Base-by-base conservation (phyloP, 2,113 vertebrate genomes). In the Origma solitaria region DNA sequence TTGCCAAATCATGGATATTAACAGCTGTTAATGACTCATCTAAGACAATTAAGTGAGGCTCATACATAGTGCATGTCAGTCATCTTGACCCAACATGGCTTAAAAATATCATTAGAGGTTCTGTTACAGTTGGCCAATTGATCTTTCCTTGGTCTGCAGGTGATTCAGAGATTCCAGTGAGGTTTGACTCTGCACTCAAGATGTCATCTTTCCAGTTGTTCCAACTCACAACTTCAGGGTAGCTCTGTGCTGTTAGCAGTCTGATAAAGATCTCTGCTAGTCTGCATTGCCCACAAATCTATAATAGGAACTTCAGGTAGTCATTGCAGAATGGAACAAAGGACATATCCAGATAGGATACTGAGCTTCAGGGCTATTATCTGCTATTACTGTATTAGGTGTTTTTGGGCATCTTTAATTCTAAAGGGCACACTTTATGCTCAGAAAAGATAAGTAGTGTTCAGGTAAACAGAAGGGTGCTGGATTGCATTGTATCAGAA, bases 1-100 rank as follows among this genome's bases (percentile, higher is more conserved):
- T 40, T 89, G 60, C 22, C 30, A 70, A 15, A 20, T 53, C 20
- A 53, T 42, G 33, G 17, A 5, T 81, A 15, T 24, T 80, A 42
- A 44, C n/a, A 69, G 40, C 49, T 82, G n/a, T 10, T 72, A 56
- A 50, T 57, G 45, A 37, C 31, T 86, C 4, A 1, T 33, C 60
- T 83, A 0, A 47, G 45, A 77, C 27, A 54, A 24, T 86, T 62
- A 68, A 25, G 18, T 13, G 58, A 56, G 33, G 30, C 15, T 56
- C 7, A 2, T 9, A 28, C 0, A 0, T 51, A 33, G 31, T 2
- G 1, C 24, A 2, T 47, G 24, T 28, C 3, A 11, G 82, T 65
- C 12, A 30, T 82, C 49, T 68, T 88, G 45, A 61, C 86, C n/a
- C 23, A 51, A 9, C 22, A 22, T 0, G 2, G 13, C 6, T 88